Evolutionary conservation across 2,113 vertebrate genomes (phyloP).

Genomic region (Corythornis madagascariensis): DNA sequence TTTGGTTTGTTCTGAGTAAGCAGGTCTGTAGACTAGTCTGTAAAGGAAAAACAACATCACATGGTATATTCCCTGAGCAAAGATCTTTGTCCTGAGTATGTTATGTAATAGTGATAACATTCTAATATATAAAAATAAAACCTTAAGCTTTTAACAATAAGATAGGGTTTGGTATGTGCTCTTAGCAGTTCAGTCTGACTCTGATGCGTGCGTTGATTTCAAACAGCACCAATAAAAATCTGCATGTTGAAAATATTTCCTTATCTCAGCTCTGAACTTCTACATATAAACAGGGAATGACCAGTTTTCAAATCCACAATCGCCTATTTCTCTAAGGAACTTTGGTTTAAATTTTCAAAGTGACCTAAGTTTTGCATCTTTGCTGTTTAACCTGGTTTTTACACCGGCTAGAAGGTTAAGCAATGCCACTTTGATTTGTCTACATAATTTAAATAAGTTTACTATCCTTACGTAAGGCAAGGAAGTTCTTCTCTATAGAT

Average conservation of each 20-base stretch:
- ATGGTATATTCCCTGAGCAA: constrained; percentile 99
- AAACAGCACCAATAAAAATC: constrained; percentile 67
- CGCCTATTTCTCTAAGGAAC: constrained; percentile 86
- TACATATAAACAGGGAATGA: constrained; percentile 78
- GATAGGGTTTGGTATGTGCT: constrained; percentile 80
- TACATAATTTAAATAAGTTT: constrained; percentile 89
- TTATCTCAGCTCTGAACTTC: constrained; percentile 76
- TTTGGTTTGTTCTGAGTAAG: constrained; percentile 84
- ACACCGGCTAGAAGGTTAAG: constrained; percentile 78
- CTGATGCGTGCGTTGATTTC: constrained; percentile 74
- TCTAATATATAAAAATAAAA: constrained; percentile 87
- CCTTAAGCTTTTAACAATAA: constrained; percentile 73
- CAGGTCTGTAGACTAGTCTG: constrained; percentile 78
- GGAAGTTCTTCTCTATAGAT: constrained; percentile 83
- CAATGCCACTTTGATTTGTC: constrained; percentile 93
- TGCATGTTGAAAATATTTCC: constrained; percentile 44
- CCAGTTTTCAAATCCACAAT: constrained; percentile 82
- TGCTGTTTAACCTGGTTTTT: constrained; percentile 80
- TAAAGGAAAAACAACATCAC: constrained; percentile 84
- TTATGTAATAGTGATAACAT: constrained; percentile 83
- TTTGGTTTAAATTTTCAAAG: constrained; percentile 90
- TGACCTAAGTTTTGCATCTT: constrained; percentile 84
- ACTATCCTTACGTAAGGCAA: constrained; percentile 81
- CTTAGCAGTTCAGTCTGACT: constrained; percentile 75
- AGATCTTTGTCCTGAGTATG: constrained; percentile 98